Percentiles rank a stretch among this genome's conserved stretches.
Evolutionary conservation across 2,113 vertebrate genomes (phyloP).

Genomic region (Rhabdornis inornatus): DNA sequence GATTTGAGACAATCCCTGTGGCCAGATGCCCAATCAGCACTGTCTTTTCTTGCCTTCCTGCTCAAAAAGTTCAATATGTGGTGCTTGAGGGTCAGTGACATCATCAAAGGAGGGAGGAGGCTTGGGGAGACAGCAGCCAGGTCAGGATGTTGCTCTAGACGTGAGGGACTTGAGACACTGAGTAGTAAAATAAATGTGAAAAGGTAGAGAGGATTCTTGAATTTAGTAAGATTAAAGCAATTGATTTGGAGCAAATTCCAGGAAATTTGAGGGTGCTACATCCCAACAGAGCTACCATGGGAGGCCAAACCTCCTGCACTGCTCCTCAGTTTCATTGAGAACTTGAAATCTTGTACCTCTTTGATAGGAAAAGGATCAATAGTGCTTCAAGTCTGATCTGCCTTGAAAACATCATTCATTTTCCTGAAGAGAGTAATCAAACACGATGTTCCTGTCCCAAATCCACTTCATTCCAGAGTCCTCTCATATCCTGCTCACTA

Average conservation of each 20-base stretch:
- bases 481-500: background rate
- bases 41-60: background rate
- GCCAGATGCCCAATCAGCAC: background rate
- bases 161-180: accelerated
- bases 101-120: background rate
- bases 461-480: background rate
- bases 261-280: background rate
- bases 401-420: background rate
- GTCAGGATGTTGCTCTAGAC: background rate
- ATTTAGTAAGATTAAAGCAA: background rate
- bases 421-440: background rate
- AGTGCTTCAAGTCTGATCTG: background rate
- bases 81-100: background rate
- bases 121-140: background rate
- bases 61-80: background rate
- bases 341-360: background rate
- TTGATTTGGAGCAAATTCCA: background rate
- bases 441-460: background rate
- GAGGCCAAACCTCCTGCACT: background rate
- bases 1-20: background rate
- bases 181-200: background rate
- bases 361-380: background rate
- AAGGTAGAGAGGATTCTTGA: background rate
- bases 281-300: background rate
- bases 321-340: accelerated